Base-by-base conservation (phyloP, 2,888 invertebrate genomes). In the Glyphotaelius pellucidus region DNA sequence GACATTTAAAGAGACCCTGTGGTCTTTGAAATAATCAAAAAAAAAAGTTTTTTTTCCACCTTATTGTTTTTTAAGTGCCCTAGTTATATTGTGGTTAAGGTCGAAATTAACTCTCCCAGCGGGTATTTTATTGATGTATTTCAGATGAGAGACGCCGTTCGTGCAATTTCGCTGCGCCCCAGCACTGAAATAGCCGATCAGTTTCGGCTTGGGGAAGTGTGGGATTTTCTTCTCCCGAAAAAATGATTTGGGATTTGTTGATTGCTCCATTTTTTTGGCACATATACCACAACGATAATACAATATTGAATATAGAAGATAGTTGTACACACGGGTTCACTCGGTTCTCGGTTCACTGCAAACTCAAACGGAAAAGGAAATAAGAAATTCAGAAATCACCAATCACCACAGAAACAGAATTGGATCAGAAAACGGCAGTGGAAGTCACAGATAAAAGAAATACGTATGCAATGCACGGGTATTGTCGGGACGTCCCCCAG, bases 171-270 rank as follows among this genome's bases (percentile, higher is more conserved):
- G 93, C 42, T 95, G 93, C 5, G 94, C 95, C 94, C 96, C 95
- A 2, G 97, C 92, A 92, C 96, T 96, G 93, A 96, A 97, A 93
- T 95, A 96, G 86, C 97, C 97, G 86, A 96, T 94, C 81, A 97
- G 94, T 94, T 95, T 94, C 0, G 97, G 97, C 52, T 95, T 95
- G 52, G 95, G 94, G 94, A 96, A 96, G 89, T 94, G 94, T 19
- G 96, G 96, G 94, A 96, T 95, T 19, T 80, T 47, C 15, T 90
- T 79, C 89, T 12, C 42, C 31, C n/a, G 32, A n/a, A 80, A 85
- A 31, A 79, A n/a, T 31, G 14, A 25, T 32, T 14, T 84, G 19
- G 81, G 84, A 79, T 79, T 12, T 3, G 92, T 92, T 14, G 12
- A 31, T 25, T 91, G 47, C 30, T 92, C 85, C 92, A 92, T 92